phyloP scores from a whole-genome alignment of 2,888 invertebrate genomes.

The Acanthosoma haemorrhoidale region DNA sequence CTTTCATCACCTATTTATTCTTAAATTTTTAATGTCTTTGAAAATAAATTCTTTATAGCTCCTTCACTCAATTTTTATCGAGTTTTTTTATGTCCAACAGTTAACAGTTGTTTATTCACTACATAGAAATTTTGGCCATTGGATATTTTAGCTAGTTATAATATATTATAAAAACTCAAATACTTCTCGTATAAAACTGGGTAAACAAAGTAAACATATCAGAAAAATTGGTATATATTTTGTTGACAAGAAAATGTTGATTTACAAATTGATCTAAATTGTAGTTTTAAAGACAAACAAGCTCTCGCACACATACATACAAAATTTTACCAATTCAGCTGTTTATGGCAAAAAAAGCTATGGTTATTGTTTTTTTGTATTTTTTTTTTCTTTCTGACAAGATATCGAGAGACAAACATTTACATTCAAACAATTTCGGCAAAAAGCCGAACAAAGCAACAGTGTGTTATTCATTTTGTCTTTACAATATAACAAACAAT shows the following conservation, averaged over 20 bases:
- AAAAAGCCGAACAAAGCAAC: constrained; percentile 34
- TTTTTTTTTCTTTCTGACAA: constrained; percentile 30
- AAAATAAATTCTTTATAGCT: too few relatives aligned
- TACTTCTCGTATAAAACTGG: too few relatives aligned
- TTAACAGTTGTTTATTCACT: too few relatives aligned
- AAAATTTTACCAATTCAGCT: constrained; percentile 40
- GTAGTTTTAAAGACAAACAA: constrained; percentile 40
- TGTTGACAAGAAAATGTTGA: constrained; percentile 41
- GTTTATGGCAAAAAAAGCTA: constrained; percentile 32
- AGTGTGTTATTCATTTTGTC: constrained; percentile 32
- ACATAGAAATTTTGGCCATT: too few relatives aligned
- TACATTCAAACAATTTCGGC: constrained; percentile 36
- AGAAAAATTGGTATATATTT: constrained; percentile 42
- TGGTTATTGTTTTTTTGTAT: constrained; percentile 29
- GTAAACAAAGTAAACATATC: constrained; percentile 31
- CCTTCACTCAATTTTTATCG: too few relatives aligned
- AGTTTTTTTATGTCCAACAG: too few relatives aligned
- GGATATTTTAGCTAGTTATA: too few relatives aligned
- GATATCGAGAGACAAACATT: constrained; percentile 36
- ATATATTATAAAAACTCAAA: too few relatives aligned
- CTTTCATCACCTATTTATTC: too few relatives aligned
- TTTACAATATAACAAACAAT: constrained; percentile 31
- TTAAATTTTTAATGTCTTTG: too few relatives aligned
- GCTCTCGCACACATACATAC: constrained; percentile 40
- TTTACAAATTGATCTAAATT: constrained; percentile 42